Percentiles rank a stretch among this genome's conserved stretches.
Evolutionary conservation across 2,888 invertebrate species (phyloP).

Genomic region (Biston stratarius): DNA sequence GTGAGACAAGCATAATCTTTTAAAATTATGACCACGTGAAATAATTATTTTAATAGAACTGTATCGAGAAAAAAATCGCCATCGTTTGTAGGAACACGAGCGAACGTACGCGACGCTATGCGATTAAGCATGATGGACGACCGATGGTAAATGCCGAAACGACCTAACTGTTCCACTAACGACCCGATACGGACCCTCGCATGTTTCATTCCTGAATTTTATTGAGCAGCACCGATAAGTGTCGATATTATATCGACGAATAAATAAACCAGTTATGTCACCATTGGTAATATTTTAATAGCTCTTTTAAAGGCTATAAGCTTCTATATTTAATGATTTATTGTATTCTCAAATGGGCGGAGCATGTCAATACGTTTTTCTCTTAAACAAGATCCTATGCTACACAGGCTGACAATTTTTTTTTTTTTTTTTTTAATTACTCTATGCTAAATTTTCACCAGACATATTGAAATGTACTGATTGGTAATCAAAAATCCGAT

Average conservation of each 20-base stretch:
- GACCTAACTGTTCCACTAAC: constrained; percentile 74
- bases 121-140: constrained; percentile 81
- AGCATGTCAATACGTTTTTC: no score
- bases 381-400: no score
- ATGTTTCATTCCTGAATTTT: constrained; percentile 69
- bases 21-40: constrained; percentile 2
- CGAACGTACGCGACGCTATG: constrained; percentile 54
- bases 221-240: constrained; percentile 60
- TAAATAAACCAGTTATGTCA: constrained; percentile 38
- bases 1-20: not conserved
- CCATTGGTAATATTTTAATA: constrained; percentile 24
- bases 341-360: no score
- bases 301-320: not conserved
- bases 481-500: no score
- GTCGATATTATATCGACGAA: constrained; percentile 52
- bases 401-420: no score
- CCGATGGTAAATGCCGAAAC: constrained; percentile 69
- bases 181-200: constrained; percentile 64
- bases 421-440: no score
- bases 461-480: no score
- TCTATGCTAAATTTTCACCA: no score
- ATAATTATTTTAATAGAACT: not conserved
- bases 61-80: constrained; percentile 30
- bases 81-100: constrained; percentile 58
- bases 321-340: no score